Conservation (phyloP, 2,888 invertebrate species). For the Ennomos quercinarius region DNA sequence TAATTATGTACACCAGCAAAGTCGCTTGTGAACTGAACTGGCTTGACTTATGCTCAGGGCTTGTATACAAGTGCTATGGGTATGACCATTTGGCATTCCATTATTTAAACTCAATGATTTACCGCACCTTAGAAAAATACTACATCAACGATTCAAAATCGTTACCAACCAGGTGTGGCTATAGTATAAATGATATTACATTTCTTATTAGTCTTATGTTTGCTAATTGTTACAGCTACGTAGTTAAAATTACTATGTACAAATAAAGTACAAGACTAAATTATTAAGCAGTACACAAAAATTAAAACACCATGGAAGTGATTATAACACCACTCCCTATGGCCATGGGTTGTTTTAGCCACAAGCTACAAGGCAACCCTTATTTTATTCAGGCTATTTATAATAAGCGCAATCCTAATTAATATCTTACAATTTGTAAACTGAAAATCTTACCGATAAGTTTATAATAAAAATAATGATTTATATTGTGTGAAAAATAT, state of each 20-base stretch:
- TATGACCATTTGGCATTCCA: slow-evolving; percentile 48
- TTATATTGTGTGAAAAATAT: too few species aligned
- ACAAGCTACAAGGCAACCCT: background rate
- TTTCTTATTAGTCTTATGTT: slow-evolving; percentile 38
- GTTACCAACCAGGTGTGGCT: slow-evolving; percentile 62
- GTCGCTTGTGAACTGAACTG: too few species aligned
- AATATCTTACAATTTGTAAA: slow-evolving; percentile 18
- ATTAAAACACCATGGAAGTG: slow-evolving; percentile 64
- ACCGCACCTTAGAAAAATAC: slow-evolving; percentile 62
- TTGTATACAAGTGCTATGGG: background rate
- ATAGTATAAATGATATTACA: slow-evolving; percentile 63
- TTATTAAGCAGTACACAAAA: slow-evolving; percentile 59
- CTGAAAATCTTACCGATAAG: slow-evolving; percentile 39
- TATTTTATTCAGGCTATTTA: background rate
- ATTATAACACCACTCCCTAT: slow-evolving; percentile 78
- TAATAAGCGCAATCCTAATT: slow-evolving; percentile 9
- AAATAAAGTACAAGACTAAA: slow-evolving; percentile 26
- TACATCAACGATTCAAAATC: slow-evolving; percentile 73
- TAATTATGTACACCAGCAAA: too few species aligned
- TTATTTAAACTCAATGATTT: slow-evolving; percentile 53
- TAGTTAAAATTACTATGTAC: slow-evolving; percentile 48
- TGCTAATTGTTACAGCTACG: slow-evolving; percentile 59
- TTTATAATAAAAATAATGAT: slow-evolving; percentile 25
- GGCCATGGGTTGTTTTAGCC: slow-evolving; percentile 43
- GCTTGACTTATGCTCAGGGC: too few species aligned